phyloP scores from a whole-genome alignment of 1,140 invertebrate species.

The Macrobrachium nipponense region DNA sequence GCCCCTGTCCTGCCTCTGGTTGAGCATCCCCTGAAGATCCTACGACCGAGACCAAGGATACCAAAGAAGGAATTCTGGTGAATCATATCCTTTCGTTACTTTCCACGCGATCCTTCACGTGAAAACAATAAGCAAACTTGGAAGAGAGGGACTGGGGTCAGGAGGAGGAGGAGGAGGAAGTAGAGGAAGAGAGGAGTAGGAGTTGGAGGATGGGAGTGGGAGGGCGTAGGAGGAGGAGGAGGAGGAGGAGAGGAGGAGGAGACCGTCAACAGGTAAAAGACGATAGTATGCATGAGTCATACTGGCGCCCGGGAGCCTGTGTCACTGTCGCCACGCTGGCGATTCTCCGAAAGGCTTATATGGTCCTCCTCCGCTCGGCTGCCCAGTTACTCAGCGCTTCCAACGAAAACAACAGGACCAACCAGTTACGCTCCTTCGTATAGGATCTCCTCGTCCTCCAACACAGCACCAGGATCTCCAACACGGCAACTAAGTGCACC shows the following conservation, averaged over 20 bases:
- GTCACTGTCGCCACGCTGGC: not conserved
- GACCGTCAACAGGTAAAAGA: too few species aligned
- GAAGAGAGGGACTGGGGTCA: not conserved
- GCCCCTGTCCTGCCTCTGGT: not conserved
- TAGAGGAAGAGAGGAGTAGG: too few species aligned
- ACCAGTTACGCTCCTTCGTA: too few species aligned
- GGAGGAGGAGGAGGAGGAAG: too few species aligned
- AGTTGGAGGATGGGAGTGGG: not conserved
- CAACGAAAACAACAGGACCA: too few species aligned
- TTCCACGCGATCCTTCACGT: slow-evolving; percentile 15
- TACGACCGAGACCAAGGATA: slow-evolving; percentile 12
- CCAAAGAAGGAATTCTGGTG: slow-evolving; percentile 14
- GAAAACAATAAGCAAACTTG: slow-evolving; percentile 8
- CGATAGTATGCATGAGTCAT: slow-evolving; percentile 27
- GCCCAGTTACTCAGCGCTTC: not conserved
- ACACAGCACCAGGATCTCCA: too few species aligned
- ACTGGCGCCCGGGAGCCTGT: slow-evolving; percentile 44
- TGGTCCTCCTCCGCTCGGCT: not conserved
- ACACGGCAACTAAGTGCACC: too few species aligned
- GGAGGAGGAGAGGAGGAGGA: too few species aligned
- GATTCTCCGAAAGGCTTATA: slow-evolving; percentile 21
- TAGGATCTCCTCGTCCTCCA: too few species aligned
- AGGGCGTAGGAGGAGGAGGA: too few species aligned
- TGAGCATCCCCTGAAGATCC: not conserved
- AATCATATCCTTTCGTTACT: slow-evolving; percentile 33